Percentiles rank a stretch among this genome's conserved stretches.
Evolutionary conservation across 2,888 invertebrate species (phyloP).

Genomic region (Agrochola lychnidis): DNA sequence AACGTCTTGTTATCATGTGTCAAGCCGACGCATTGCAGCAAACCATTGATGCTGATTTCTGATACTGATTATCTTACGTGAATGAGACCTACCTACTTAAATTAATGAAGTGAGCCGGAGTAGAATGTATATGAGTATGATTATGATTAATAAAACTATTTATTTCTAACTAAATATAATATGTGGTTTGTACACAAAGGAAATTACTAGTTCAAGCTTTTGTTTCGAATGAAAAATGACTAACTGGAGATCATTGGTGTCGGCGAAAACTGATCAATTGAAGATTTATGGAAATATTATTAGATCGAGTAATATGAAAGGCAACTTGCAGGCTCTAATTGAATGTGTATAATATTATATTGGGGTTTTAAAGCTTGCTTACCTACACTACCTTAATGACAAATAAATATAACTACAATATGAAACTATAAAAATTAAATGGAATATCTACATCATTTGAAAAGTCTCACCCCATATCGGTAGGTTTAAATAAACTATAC

Average conservation of each 20-base stretch:
- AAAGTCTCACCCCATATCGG: not conserved
- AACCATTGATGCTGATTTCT: constrained; percentile 11
- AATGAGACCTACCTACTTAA: constrained; percentile 9
- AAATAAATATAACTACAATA: not conserved
- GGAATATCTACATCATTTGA: not conserved
- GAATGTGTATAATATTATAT: not conserved
- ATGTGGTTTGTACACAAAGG: not conserved
- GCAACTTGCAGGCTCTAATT: constrained; percentile 3
- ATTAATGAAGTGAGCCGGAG: constrained; percentile 15
- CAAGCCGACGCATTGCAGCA: constrained; percentile 4
- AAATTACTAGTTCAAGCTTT: not conserved
- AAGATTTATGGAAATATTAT: constrained; percentile 7
- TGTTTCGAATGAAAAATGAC: constrained; percentile 24
- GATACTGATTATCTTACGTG: not conserved
- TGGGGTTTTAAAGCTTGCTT: constrained; percentile 7
- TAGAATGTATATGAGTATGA: not conserved
- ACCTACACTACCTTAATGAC: not conserved
- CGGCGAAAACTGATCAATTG: constrained; percentile 55
- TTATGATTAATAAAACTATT: not conserved
- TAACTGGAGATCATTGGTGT: constrained; percentile 50
- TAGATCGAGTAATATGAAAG: not conserved
- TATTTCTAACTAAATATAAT: constrained; percentile 13
- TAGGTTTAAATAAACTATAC: not conserved
- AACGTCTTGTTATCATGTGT: constrained; percentile 21
- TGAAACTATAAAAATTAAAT: not conserved